Evolutionary conservation across 2,888 invertebrate species (phyloP), one percentile per base, ranked within the genome.

Genomic region (Tachina fera): DNA sequence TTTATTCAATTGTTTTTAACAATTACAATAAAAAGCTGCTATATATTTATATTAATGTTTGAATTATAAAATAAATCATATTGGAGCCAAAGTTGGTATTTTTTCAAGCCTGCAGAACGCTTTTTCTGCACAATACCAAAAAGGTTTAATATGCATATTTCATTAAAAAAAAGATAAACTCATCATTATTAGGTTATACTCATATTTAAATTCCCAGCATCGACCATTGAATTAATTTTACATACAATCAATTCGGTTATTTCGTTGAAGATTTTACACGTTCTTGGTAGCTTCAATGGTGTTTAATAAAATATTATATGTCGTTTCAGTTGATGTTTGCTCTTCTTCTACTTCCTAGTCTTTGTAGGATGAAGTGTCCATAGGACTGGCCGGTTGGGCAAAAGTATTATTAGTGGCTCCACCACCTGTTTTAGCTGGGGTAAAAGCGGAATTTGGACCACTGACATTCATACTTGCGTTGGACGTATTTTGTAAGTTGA

Each of bases 351-450:
- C 51, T 63, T 68, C 41, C 90, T 94, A 95, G 90, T 95, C 95
- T 91, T 94, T 95, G 89, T 94, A 94, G 84, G 93, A 91, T 84
- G 95, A 95, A 77, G 95, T 96, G 93, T 96, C 96, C 96, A 96
- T 96, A 71, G 96, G 96, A 93, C 96, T 96, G 92, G 96, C 95
- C 86, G 95, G 95, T 92, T 94, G 96, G 72, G 93, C 91, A 86
- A 94, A 93, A 49, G 91, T 90, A n/a, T 61, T 72, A 41, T 81
- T 81, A 85, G 89, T 89, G 63, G 90, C 88, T 41, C 90, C 89
- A 67, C 87, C 89, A 87, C 89, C 91, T 82, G 90, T 89, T 86
- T 91, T 91, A 60, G 92, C 91, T 87, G 92, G 90, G 88, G 91
- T 90, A 81, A 91, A 92, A 68, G 92, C 91, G 84, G 92, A 91